phyloP scores from a whole-genome alignment of 2,888 invertebrate genomes.

The Eilema depressum region DNA sequence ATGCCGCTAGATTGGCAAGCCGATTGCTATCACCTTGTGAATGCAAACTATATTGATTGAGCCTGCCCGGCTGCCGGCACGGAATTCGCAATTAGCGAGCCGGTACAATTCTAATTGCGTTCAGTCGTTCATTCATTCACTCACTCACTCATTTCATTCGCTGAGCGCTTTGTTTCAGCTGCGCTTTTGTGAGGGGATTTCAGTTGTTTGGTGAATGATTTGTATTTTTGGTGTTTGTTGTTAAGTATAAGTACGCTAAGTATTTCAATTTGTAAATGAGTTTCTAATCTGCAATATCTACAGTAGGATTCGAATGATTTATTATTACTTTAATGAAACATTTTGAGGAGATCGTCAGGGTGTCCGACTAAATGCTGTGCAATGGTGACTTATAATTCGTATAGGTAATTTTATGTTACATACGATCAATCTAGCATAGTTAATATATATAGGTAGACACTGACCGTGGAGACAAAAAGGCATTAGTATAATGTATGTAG shows the following conservation, averaged over 20 bases:
- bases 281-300: background rate
- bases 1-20: conserved; percentile 58
- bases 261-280: background rate
- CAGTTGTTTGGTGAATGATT: conserved; percentile 22
- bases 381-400: background rate
- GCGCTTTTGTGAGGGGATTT: conserved; percentile 53
- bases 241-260: background rate
- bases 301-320: background rate
- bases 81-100: conserved; percentile 73
- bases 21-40: conserved; percentile 60
- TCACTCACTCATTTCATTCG: conserved; percentile 50
- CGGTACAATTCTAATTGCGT: conserved; percentile 67
- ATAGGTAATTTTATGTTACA: no score
- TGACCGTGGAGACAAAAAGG: no score
- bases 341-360: background rate
- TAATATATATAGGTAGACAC: no score
- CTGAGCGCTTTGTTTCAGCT: conserved; percentile 51
- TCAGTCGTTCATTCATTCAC: conserved; percentile 52
- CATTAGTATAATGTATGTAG: no score
- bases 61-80: conserved; percentile 54
- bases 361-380: background rate
- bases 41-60: conserved; percentile 64
- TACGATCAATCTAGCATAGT: no score
- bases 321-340: background rate
- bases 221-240: conserved; percentile 13